These are phyloP conservation scores for Campoplex capitator DNA, from an alignment of 2,888 invertebrate species.

Conservation along the genomic window DNA sequence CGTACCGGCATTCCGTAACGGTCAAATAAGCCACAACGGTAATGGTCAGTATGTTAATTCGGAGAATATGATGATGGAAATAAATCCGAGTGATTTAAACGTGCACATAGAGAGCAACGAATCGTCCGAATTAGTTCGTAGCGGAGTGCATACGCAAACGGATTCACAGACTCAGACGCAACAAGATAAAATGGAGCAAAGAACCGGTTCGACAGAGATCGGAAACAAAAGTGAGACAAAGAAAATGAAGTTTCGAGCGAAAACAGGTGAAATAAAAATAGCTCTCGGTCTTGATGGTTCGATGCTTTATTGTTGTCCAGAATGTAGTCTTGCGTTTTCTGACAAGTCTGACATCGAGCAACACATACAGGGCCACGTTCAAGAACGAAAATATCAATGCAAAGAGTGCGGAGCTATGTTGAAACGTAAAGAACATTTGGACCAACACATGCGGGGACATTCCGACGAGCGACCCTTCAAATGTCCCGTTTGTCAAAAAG, in stretches of 20 bases:
- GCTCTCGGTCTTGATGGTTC: conserved; percentile 83
- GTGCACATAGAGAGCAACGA: conserved; percentile 76
- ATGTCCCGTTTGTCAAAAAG: conserved; percentile 84
- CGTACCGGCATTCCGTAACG: conserved; percentile 79
- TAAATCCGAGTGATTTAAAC: conserved; percentile 81
- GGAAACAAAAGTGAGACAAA: conserved; percentile 72
- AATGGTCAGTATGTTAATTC: conserved; percentile 77
- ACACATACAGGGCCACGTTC: conserved; percentile 83
- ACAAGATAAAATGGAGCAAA: conserved; percentile 1
- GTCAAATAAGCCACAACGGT: conserved; percentile 69
- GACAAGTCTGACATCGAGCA: conserved; percentile 84
- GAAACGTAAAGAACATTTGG: conserved; percentile 85
- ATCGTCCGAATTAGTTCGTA: conserved; percentile 34
- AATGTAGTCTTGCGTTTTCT: conserved; percentile 84
- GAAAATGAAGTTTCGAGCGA: conserved; percentile 83
- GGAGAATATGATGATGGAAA: conserved; percentile 78
- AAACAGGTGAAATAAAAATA: conserved; percentile 84
- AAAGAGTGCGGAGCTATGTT: conserved; percentile 86
- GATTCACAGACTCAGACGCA: conserved; percentile 28
- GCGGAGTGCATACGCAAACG: conserved; percentile 41
- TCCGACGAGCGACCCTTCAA: conserved; percentile 85
- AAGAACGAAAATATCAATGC: conserved; percentile 85
- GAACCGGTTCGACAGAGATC: background rate
- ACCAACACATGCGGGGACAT: conserved; percentile 85
- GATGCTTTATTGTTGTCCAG: conserved; percentile 85